Base-by-base conservation (phyloP, 2,888 invertebrate genomes). In the Teinopalpus imperialis region DNA sequence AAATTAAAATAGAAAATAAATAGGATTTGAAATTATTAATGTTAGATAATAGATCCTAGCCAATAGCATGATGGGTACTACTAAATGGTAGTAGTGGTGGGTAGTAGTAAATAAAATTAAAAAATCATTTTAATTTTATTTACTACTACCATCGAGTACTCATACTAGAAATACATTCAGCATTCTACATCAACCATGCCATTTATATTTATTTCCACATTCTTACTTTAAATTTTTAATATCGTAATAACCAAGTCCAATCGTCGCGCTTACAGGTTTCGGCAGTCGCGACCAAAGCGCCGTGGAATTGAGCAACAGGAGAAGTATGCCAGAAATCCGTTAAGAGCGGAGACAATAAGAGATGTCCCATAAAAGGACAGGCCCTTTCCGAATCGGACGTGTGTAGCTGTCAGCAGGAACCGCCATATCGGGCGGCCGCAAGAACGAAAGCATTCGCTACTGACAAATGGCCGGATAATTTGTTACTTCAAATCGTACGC, bases 381-480 rank as follows among this genome's bases (percentile, higher is more conserved):
- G 59, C 51, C 49, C 45, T 53, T 63, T 61, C 67, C 70, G 66
- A 69, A 72, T 61, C 65, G 57, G 66, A 66, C 54, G 52, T 44
- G 51, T 52, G 53, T 49, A 61, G 66, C 74, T 69, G 78, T 76
- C 78, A 73, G 24, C 35, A 4, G 14, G 24, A 13, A n/a, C 60
- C 56, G 57, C 51, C 55, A 59, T 56, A 62, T 52, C 68, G 69
- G 69, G 61, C 48, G 65, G 67, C 67, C 61, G 59, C 69, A 79
- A 78, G 75, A 80, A 80, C 68, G 56, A 59, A 69, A 73, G 74
- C 68, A 79, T 75, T 62, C 74, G 69, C 65, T 68, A 59, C 78
- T 82, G 87, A 88, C 87, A 87, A 87, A 87, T 87, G 79, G 76
- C 81, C 66, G 61, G 69, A 69, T 79, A 78, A 85, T 87, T 83